Base-by-base conservation (phyloP, 2,113 vertebrate genomes). In the Petaurus breviceps region DNA sequence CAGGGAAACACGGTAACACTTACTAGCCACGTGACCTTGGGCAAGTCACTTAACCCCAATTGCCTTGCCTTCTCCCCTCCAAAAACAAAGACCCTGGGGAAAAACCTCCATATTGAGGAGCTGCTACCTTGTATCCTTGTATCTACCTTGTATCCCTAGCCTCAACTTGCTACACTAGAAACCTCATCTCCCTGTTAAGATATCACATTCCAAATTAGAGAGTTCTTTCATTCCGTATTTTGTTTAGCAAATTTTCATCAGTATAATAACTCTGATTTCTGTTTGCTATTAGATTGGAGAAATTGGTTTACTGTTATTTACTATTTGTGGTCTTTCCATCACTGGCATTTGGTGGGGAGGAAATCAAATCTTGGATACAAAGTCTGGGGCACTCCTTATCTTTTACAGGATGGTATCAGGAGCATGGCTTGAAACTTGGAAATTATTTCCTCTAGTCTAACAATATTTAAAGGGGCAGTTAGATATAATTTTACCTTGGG, bases 41-140 rank as follows among this genome's bases (percentile, higher is more conserved):
- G 47, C 47, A 49, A 49, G 47, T 49, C 47, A 49, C 47, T 49
- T 49, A 49, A 49, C 47, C 4, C 47, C 47, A 49, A 49, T 49
- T 49, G 47, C 47, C 47, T 49, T 49, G 47, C 47, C 47, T 49
- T 49, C 47, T 49, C 47, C 47, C 47, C 47, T 49, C 47, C 47
- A 49, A 49, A 49, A 49, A 49, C 47, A 49, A 49, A 49, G 47
- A 49, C 47, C 4, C 47, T 49, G 7, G 37, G 68, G 14, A n/a
- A 12, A 84, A 84, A 16, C 19, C n/a, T 84, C 37, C 19, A 84
- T 84, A 77, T 16, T 43, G 16, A 84, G n/a, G 16, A 84, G 37
- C 9, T 1, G 4, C 1, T 68, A 37, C 12, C 10, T 77, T 3
- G 5, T n/a, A n/a, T n/a, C n/a, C n/a, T n/a, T n/a, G n/a, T n/a